These are phyloP conservation scores for Engystomops pustulosus DNA, from an alignment of 2,113 vertebrate species.

Conservation along the genomic window DNA sequence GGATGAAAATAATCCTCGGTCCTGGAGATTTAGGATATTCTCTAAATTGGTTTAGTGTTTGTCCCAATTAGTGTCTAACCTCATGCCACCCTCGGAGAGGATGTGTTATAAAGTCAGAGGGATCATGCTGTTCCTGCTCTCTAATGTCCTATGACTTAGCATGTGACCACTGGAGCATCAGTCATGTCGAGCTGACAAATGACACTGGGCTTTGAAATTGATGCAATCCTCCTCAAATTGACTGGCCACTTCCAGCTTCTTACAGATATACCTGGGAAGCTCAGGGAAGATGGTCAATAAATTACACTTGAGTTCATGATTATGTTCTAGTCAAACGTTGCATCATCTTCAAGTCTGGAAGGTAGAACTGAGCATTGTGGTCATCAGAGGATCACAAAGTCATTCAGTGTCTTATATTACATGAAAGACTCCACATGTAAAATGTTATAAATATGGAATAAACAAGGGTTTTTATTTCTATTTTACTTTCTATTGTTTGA, in stretches of 20 bases:
- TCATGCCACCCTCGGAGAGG: conserved; percentile 14
- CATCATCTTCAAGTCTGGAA: not conserved
- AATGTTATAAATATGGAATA: not conserved
- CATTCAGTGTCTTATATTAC: not conserved
- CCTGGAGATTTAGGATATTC: conserved; percentile 15
- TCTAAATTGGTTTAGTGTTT: conserved; percentile 26
- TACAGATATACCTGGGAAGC: not conserved
- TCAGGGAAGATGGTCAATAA: not conserved
- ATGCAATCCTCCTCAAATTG: conserved; percentile 14
- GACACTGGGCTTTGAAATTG: conserved; percentile 37
- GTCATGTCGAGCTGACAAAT: conserved; percentile 12
- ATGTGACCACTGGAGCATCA: conserved; percentile 34
- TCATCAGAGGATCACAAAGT: not conserved
- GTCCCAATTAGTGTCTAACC: conserved; percentile 49
- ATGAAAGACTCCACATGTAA: not conserved
- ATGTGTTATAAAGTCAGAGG: conserved; percentile 10
- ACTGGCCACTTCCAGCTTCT: not conserved
- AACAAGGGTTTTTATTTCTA: too few species aligned
- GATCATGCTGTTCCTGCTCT: conserved; percentile 31
- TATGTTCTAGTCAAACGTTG: not conserved
- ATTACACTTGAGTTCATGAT: not conserved
- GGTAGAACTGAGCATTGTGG: not conserved
- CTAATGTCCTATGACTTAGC: conserved; percentile 26
- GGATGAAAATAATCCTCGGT: conserved; percentile 29
- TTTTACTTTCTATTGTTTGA: too few species aligned